Evolutionary conservation across 2,797 vertebrate genomes (phyloP), one percentile per base, ranked within the genome.

Genomic region (Xenopus petersii): DNA sequence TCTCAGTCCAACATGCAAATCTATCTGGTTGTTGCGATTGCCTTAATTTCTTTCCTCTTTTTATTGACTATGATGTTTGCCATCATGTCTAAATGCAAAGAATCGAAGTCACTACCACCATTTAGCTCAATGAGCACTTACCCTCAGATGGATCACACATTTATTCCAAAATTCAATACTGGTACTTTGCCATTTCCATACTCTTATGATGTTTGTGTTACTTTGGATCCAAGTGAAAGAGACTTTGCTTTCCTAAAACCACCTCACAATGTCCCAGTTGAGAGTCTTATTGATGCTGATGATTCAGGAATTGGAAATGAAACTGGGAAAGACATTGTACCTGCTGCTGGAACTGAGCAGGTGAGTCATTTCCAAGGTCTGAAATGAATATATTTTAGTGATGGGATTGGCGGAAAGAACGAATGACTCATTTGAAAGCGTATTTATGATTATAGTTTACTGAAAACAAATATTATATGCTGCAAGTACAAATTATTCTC

Each of bases 171-270:
- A 67, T 84, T 73, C 70, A 75, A 0, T 1, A 69, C 76, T 2
- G 81, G 82, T 1, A 84, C 81, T 58, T 78, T 83, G 64, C 81
- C 82, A 15, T 24, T 76, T 16, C 75, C 75, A 16, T 84, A 85
- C 71, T 81, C 84, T 49, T 86, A 86, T 70, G 80, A 83, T 79
- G 54, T 83, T 3, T 82, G 36, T 24, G 26, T 79, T 17, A 77
- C 81, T 16, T 79, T 79, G 0, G 67, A 82, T 51, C 76, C 74
- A 55, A 51, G 42, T 54, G 81, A 81, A 73, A 72, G 68, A 5
- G 65, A 17, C 10, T 82, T 81, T 77, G 59, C 81, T 67, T 74
- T 84, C 72, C 79, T 84, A 54, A 76, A 73, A 65, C 42, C 82
- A 1, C 80, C n/a, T 1, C 2, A 17, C 0, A 70, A 62, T 72